Evolutionary conservation across 2,113 vertebrate species (phyloP).

Genomic region (Lathamus discolor): DNA sequence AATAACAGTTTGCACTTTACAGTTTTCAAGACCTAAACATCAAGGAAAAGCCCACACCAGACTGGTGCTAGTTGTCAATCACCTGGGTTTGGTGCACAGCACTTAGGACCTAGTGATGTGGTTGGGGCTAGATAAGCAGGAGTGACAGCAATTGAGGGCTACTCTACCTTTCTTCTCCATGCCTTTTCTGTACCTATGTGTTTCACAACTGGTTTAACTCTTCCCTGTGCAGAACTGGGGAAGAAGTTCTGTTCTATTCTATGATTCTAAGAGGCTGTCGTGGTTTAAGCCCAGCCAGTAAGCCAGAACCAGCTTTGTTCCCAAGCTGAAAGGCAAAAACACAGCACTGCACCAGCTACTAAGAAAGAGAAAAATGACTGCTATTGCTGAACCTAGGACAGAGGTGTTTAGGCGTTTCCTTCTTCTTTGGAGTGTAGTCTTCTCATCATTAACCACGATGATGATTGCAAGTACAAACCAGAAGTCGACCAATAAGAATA

Average conservation of each 20-base stretch:
- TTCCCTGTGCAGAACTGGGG: not conserved
- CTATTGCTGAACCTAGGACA: too few species aligned
- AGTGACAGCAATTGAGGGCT: not conserved
- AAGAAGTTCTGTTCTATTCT: not conserved
- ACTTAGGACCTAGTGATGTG: not conserved
- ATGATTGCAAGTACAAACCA: not conserved
- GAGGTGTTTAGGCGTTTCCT: not conserved
- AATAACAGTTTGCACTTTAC: not conserved
- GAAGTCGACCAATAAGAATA: not conserved
- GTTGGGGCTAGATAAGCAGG: not conserved
- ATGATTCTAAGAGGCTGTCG: not conserved
- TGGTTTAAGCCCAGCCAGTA: too few species aligned
- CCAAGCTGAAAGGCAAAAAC: too few species aligned
- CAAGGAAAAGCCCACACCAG: not conserved
- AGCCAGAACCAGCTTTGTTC: too few species aligned
- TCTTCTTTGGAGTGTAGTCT: not conserved
- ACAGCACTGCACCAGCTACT: too few species aligned
- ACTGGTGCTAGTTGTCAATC: not conserved
- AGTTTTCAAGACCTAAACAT: not conserved
- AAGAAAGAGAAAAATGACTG: too few species aligned
- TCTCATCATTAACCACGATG: not conserved
- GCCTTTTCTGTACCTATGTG: rapidly evolving
- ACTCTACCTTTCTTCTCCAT: not conserved
- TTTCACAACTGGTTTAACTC: not conserved
- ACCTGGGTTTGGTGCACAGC: rapidly evolving